phyloP scores from a whole-genome alignment of 2,888 invertebrate genomes.

The Troides oblongomaculatus region DNA sequence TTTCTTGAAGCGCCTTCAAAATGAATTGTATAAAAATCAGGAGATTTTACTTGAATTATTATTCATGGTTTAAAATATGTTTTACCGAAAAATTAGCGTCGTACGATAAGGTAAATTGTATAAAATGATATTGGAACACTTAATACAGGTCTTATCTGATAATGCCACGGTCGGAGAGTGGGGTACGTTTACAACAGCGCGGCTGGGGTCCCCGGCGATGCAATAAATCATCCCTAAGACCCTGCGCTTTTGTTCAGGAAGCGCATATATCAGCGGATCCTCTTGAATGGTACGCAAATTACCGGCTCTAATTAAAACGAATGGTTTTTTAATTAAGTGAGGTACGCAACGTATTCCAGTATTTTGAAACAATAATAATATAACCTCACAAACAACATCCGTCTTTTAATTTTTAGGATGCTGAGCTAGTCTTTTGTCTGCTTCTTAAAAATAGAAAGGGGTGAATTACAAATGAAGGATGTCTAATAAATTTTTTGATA shows the following conservation, averaged over 20 bases:
- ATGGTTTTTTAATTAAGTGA: not conserved
- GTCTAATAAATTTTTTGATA: no score
- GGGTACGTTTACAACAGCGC: constrained; percentile 11
- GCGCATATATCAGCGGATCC: constrained; percentile 20
- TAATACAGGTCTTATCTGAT: constrained; percentile 13
- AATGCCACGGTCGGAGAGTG: constrained; percentile 2
- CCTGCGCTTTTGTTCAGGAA: constrained; percentile 26
- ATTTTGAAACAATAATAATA: not conserved
- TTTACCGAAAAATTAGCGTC: not conserved
- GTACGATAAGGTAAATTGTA: not conserved
- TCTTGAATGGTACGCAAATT: constrained; percentile 19
- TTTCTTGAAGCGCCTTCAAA: no score
- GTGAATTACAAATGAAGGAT: no score
- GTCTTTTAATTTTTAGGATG: no score
- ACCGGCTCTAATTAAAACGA: constrained; percentile 8
- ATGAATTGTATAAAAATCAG: no score
- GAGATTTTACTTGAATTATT: not conserved
- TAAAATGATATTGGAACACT: constrained; percentile 4
- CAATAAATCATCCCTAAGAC: constrained; percentile 34
- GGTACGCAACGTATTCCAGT: not conserved
- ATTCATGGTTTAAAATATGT: not conserved
- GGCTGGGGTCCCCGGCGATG: constrained; percentile 22
- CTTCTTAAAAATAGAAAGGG: no score
- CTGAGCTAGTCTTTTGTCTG: no score
- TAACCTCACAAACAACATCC: no score